Evolutionary conservation across 2,113 vertebrate genomes (phyloP).

Genomic region (Todiramphus saurophagus): DNA sequence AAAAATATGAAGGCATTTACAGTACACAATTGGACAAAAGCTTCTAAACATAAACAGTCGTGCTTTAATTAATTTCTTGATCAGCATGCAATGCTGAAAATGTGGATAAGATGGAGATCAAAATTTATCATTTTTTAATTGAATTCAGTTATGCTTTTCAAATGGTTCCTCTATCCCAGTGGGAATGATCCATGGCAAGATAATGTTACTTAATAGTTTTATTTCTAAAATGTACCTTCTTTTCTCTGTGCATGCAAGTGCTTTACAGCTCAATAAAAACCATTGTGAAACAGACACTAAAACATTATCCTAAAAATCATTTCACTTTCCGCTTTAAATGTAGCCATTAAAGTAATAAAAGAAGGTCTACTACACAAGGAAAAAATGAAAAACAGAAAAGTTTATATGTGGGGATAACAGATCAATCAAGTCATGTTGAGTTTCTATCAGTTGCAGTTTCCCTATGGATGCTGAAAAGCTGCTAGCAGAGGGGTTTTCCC

Average conservation of each 20-base stretch:
- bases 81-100: background rate
- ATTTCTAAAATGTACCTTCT: constrained; percentile 54
- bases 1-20: background rate
- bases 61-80: constrained; percentile 11
- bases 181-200: constrained; percentile 51
- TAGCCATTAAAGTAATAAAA: constrained; percentile 48
- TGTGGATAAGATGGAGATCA: background rate
- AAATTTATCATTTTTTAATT: constrained; percentile 43
- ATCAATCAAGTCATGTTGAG: background rate
- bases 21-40: background rate
- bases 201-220: constrained; percentile 65
- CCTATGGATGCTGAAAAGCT: background rate
- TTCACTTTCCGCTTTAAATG: constrained; percentile 31
- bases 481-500: too few relatives aligned
- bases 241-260: constrained; percentile 11
- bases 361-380: background rate
- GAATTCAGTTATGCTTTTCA: constrained; percentile 43
- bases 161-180: constrained; percentile 20
- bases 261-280: constrained; percentile 63
- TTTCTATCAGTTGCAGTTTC: background rate
- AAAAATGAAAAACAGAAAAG: background rate
- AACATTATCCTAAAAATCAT: constrained; percentile 48
- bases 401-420: background rate
- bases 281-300: constrained; percentile 50
- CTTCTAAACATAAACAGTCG: background rate